A percentile compares a stretch with the other conserved stretches of the same genome.
Conservation (phyloP, 2,113 vertebrate species). For the Aramus guarauna region DNA sequence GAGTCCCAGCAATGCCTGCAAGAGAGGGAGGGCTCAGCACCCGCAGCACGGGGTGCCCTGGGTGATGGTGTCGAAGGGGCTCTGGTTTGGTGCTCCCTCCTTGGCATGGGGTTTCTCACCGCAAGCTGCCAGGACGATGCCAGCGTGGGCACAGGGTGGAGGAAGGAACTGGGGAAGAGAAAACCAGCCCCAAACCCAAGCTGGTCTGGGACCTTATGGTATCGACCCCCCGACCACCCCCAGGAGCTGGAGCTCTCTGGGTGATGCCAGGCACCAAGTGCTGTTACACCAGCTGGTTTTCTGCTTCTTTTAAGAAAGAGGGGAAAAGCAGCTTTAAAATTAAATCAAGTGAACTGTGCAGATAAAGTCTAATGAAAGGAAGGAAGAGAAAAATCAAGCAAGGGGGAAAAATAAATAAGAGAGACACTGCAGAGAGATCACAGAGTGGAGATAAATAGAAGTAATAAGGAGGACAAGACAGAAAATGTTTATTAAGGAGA, state of each 20-base stretch:
- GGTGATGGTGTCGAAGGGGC: not conserved
- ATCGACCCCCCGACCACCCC: fast-evolving
- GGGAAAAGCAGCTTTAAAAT: not conserved
- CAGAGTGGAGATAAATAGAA: conserved; percentile 58
- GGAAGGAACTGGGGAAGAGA: not conserved
- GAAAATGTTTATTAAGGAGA: conserved; percentile 61
- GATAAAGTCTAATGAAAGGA: conserved; percentile 39
- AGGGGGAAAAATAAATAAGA: conserved; percentile 50
- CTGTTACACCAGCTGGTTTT: not conserved
- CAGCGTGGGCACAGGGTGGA: fast-evolving
- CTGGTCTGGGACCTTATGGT: not conserved
- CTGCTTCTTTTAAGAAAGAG: not conserved
- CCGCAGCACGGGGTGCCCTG: not conserved
- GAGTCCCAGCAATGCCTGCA: conserved; percentile 89
- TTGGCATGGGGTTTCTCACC: not conserved
- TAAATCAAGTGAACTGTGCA: conserved; percentile 32
- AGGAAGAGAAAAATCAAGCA: conserved; percentile 26
- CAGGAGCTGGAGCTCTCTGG: not conserved
- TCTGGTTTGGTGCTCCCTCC: not conserved
- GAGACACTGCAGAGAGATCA: conserved; percentile 34
- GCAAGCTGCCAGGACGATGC: not conserved
- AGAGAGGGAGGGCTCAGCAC: not conserved
- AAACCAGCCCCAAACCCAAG: not conserved
- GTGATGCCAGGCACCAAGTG: not conserved
- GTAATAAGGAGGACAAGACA: conserved; percentile 57